Evolutionary conservation across 2,797 vertebrate genomes (phyloP).

Genomic region (Pagetopsis macropterus): DNA sequence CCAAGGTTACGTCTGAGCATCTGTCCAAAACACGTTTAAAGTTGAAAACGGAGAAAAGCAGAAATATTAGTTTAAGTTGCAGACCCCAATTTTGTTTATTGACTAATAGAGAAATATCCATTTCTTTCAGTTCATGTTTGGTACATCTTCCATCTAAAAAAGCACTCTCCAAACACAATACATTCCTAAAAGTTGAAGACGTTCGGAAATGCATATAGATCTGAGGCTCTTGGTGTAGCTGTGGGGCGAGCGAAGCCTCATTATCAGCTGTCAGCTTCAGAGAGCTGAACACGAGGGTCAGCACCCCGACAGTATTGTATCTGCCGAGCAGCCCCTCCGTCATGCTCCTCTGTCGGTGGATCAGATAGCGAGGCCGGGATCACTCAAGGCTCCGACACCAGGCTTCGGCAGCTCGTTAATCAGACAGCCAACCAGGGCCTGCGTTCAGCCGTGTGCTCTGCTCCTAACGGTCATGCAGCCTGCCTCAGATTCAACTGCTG

Average conservation of each 20-base stretch:
- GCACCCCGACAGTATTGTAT: slow-evolving; percentile 81
- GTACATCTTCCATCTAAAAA: not conserved
- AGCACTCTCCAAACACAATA: not conserved
- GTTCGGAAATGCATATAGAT: slow-evolving; percentile 17
- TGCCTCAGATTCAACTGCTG: too few species aligned
- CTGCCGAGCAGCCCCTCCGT: slow-evolving; percentile 82
- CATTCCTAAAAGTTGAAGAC: slow-evolving; percentile 1
- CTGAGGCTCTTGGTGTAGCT: slow-evolving; percentile 45
- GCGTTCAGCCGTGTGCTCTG: slow-evolving; percentile 38
- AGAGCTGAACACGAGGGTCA: slow-evolving; percentile 78
- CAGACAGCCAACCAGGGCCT: slow-evolving; percentile 63
- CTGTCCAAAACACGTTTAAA: not conserved
- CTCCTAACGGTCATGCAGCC: slow-evolving; percentile 2
- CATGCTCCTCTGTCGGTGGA: slow-evolving; percentile 81
- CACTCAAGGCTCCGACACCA: slow-evolving; percentile 74
- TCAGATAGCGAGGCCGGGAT: slow-evolving; percentile 81
- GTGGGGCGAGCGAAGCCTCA: slow-evolving; percentile 60
- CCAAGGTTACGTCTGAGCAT: not conserved
- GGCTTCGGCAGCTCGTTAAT: slow-evolving; percentile 79
- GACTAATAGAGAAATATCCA: not conserved
- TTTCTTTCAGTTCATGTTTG: too few species aligned
- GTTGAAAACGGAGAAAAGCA: not conserved
- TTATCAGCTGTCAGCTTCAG: slow-evolving; percentile 81
- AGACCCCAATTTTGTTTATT: not conserved
- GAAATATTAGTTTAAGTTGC: not conserved